phyloP scores from a whole-genome alignment of 2,888 invertebrate genomes.

The Melanostoma mellinum region DNA sequence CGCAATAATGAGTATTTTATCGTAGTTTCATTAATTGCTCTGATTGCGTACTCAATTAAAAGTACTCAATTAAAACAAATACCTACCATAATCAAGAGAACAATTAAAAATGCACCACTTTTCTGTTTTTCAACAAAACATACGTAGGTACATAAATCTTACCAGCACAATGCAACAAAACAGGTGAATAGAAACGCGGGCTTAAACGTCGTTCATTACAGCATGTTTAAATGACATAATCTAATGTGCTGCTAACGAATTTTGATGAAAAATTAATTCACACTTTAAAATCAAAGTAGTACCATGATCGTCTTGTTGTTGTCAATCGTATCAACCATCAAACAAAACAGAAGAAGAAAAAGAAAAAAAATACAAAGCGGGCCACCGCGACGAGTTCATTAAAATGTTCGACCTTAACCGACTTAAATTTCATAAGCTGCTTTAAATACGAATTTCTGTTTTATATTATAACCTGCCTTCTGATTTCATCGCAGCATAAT shows the following conservation, averaged over 20 bases:
- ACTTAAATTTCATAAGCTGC: slow-evolving; percentile 59
- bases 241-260: slow-evolving; percentile 27
- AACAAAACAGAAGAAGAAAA: slow-evolving; percentile 12
- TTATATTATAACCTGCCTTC: slow-evolving; percentile 7
- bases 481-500: slow-evolving; percentile 42
- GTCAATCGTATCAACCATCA: slow-evolving; percentile 35
- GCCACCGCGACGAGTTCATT: slow-evolving; percentile 50
- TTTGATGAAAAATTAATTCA: slow-evolving; percentile 52
- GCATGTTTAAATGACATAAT: slow-evolving; percentile 38
- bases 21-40: no score
- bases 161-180: no score
- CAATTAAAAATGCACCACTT: slow-evolving; percentile 44
- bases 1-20: no score
- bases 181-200: slow-evolving; percentile 1
- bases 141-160: no score
- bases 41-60: no score
- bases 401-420: slow-evolving; percentile 73
- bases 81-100: no score
- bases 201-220: slow-evolving; percentile 37
- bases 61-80: no score
- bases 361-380: slow-evolving; percentile 3
- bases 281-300: slow-evolving; percentile 39
- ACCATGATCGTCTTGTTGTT: slow-evolving; percentile 27
- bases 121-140: slow-evolving; percentile 12
- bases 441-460: slow-evolving; percentile 39